phyloP scores from a whole-genome alignment of 37 sponge, comb jelly and placozoan species.

The Tethya wilhelma region DNA sequence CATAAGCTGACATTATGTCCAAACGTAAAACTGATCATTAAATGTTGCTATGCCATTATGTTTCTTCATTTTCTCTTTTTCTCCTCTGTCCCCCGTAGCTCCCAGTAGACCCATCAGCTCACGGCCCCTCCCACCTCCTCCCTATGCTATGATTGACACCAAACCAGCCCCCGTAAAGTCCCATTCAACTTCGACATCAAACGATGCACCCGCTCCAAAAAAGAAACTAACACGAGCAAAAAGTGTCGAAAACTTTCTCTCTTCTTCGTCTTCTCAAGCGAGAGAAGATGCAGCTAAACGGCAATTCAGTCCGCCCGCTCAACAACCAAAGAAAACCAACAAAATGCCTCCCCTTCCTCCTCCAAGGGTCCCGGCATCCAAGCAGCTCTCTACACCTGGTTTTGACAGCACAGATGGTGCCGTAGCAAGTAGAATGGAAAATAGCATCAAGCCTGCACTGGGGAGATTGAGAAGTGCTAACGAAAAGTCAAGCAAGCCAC shows the following conservation, averaged over 20 bases:
- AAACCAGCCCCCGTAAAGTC: not conserved
- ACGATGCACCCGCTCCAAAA: not conserved
- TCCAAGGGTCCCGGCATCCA: not conserved
- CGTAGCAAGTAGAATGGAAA: not conserved
- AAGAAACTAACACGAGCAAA: constrained; percentile 7
- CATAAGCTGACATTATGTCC: too few species aligned
- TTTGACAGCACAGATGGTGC: not conserved
- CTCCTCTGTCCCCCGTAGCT: not conserved
- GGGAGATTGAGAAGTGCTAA: too few species aligned
- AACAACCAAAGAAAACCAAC: not conserved
- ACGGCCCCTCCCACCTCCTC: constrained; percentile 30
- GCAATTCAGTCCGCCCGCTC: constrained; percentile 6
- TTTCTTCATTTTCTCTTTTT: not conserved
- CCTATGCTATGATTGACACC: not conserved
- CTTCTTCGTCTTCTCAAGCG: not conserved
- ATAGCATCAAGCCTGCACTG: not conserved
- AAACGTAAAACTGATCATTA: not conserved
- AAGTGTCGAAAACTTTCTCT: constrained; percentile 55
- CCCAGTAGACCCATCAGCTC: not conserved
- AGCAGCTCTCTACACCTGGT: not conserved
- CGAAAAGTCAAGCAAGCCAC: not conserved
- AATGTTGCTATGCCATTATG: not conserved
- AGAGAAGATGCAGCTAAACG: not conserved
- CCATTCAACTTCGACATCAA: not conserved
- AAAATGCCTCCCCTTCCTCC: constrained; percentile 8